phyloP scores from a whole-genome alignment of 2,113 vertebrate genomes.

The Struthidea cinerea region DNA sequence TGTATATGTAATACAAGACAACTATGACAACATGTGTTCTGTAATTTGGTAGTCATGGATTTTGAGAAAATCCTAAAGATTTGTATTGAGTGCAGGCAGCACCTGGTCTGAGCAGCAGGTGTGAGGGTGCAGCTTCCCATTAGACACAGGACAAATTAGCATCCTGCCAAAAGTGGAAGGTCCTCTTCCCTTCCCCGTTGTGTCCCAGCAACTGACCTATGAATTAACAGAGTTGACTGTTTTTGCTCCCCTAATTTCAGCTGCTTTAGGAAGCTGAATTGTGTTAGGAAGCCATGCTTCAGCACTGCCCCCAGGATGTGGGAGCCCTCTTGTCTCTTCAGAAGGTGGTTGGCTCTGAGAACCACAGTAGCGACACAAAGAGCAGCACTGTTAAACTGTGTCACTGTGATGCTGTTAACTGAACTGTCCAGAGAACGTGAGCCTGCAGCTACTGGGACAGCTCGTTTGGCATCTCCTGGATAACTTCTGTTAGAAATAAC shows the following conservation, averaged over 20 bases:
- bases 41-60: not conserved
- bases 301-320: not conserved
- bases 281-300: not conserved
- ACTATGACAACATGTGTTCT: not conserved
- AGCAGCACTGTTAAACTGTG: not conserved
- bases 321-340: not conserved
- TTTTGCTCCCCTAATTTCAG: not conserved
- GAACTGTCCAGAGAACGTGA: not conserved
- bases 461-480: not conserved
- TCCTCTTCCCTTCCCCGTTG: not conserved
- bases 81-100: not conserved
- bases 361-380: not conserved
- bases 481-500: not conserved
- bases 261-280: not conserved
- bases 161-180: not conserved
- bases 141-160: not conserved
- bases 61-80: not conserved
- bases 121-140: not conserved
- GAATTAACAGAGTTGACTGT: accelerated
- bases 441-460: not conserved
- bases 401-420: not conserved
- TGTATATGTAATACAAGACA: not conserved
- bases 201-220: not conserved
- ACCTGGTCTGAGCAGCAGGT: not conserved
- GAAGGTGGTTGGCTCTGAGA: not conserved